Conservation (phyloP, 1,140 invertebrate species). For the Proctacanthus coquilletti region DNA sequence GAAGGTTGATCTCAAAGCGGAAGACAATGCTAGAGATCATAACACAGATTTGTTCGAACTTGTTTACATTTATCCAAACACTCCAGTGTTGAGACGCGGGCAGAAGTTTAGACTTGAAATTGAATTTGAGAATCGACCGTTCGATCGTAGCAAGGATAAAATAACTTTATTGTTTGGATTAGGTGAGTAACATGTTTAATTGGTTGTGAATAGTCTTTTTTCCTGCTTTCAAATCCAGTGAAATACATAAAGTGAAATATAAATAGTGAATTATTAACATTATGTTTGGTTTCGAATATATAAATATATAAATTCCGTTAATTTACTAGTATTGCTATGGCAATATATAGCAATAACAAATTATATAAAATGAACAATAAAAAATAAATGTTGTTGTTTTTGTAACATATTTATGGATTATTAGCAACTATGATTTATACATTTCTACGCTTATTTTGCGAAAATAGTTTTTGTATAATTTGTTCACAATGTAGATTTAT, state of each 20-base stretch:
- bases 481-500: too few species aligned
- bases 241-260: background rate
- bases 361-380: too few species aligned
- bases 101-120: slow-evolving; percentile 45
- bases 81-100: slow-evolving; percentile 42
- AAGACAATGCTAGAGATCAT: background rate
- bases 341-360: too few species aligned
- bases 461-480: too few species aligned
- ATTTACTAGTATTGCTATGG: background rate
- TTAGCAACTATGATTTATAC: too few species aligned
- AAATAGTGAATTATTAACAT: background rate
- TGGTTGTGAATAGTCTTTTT: background rate
- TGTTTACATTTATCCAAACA: slow-evolving; percentile 7
- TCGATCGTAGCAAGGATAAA: slow-evolving; percentile 12
- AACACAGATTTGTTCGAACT: background rate
- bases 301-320: background rate
- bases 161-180: background rate
- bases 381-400: too few species aligned
- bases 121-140: slow-evolving; percentile 30
- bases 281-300: background rate
- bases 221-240: background rate
- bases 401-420: too few species aligned
- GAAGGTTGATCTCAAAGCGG: background rate
- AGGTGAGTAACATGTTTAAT: background rate
- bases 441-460: too few species aligned